Conservation (phyloP, 2,797 vertebrate species). For the Parotocinclus haroldoi region DNA sequence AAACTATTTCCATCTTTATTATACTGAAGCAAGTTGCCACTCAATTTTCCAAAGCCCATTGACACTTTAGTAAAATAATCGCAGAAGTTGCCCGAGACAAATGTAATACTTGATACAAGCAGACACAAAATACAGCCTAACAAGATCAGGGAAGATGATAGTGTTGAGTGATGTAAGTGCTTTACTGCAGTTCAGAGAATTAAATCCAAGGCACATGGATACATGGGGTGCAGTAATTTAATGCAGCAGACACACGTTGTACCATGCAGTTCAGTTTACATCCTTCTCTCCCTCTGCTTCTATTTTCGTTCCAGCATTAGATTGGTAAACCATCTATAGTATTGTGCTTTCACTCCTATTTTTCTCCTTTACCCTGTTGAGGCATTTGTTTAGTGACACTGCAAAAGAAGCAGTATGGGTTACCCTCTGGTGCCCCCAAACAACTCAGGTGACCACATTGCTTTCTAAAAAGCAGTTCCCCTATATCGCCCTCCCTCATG, state of each 20-base stretch:
- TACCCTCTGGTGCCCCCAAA: slow-evolving; percentile 16
- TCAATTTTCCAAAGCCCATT: no score
- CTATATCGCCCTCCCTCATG: slow-evolving; percentile 5
- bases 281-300: not conserved
- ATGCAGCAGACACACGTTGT: no score
- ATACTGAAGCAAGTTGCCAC: no score
- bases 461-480: slow-evolving; percentile 38
- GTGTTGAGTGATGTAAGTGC: not conserved
- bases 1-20: no score
- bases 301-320: not conserved
- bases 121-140: not conserved
- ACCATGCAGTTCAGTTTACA: not conserved
- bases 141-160: not conserved
- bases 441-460: slow-evolving; percentile 43
- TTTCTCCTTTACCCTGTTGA: slow-evolving; percentile 1
- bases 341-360: not conserved
- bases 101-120: not conserved
- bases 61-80: no score
- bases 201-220: not conserved
- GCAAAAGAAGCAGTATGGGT: slow-evolving; percentile 31
- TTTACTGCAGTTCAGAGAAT: not conserved
- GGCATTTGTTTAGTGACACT: slow-evolving; percentile 3
- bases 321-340: not conserved
- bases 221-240: not conserved
- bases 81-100: no score